A percentile compares a stretch with the other conserved stretches of the same genome.
Evolutionary conservation across 2,888 invertebrate genomes (phyloP).

Genomic region (Eremobia ochroleuca): DNA sequence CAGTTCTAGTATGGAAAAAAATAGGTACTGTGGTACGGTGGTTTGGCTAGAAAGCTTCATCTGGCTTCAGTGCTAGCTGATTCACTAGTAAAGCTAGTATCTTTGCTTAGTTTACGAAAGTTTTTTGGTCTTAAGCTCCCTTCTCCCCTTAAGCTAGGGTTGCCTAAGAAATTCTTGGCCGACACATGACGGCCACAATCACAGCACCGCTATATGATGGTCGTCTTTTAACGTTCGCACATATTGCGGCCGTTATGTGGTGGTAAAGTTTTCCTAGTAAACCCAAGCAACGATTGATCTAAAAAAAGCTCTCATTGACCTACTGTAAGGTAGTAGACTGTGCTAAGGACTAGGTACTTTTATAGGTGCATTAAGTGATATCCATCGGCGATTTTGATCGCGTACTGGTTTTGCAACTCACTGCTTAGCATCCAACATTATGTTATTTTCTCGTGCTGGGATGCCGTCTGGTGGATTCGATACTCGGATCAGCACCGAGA

Average conservation of each 20-base stretch:
- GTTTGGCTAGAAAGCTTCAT: too few relatives aligned
- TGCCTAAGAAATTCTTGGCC: background rate
- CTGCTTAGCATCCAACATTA: background rate
- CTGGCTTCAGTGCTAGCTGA: too few relatives aligned
- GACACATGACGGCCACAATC: background rate
- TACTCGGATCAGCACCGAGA: background rate
- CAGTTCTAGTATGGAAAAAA: too few relatives aligned
- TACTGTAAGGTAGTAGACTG: background rate
- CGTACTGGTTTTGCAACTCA: background rate
- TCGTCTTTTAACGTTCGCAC: background rate
- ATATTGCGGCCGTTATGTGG: background rate
- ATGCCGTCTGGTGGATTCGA: background rate
- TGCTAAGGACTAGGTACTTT: background rate
- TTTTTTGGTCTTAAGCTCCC: background rate
- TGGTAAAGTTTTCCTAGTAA: slow-evolving; percentile 5
- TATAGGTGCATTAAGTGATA: background rate
- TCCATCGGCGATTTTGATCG: background rate
- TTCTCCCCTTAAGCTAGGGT: background rate
- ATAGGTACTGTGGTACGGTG: too few relatives aligned
- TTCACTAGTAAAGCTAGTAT: background rate
- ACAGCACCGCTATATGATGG: background rate
- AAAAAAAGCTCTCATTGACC: background rate
- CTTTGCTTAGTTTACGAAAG: background rate
- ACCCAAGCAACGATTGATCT: background rate
- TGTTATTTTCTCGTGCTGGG: background rate